These are phyloP conservation scores for Amaurobius ferox DNA, from an alignment of 2,888 invertebrate species.

Conservation along the genomic window DNA sequence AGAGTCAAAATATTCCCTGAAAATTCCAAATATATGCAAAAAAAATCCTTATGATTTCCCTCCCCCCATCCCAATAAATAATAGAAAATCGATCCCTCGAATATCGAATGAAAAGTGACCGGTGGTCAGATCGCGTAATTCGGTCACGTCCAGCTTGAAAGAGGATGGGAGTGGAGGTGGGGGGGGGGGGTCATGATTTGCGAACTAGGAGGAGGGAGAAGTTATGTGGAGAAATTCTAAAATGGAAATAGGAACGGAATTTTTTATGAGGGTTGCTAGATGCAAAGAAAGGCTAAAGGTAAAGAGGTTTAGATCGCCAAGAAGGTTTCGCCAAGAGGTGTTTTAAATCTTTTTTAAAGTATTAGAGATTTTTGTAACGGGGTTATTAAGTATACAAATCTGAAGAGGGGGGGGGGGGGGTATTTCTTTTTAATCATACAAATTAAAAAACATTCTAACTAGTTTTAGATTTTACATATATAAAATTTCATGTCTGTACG, in stretches of 20 bases:
- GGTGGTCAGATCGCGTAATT: slow-evolving; percentile 54
- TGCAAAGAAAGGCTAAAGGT: too few relatives aligned
- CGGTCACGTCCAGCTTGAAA: slow-evolving; percentile 41
- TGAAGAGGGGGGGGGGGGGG: too few relatives aligned
- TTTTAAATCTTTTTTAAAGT: too few relatives aligned
- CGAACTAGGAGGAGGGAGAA: slow-evolving; percentile 1
- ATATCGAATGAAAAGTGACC: slow-evolving; percentile 67
- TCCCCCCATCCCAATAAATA: slow-evolving; percentile 50
- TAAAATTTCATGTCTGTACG: too few relatives aligned
- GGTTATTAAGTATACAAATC: too few relatives aligned
- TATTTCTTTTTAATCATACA: too few relatives aligned
- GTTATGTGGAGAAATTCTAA: slow-evolving; percentile 41
- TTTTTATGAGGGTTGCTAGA: slow-evolving; percentile 31
- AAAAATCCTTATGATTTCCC: background rate
- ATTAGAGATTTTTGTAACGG: too few relatives aligned
- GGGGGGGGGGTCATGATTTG: background rate
- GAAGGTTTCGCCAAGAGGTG: background rate
- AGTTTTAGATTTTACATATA: too few relatives aligned
- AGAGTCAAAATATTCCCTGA: background rate
- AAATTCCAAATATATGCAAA: slow-evolving; percentile 11
- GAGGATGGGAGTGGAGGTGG: background rate
- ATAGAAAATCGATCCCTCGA: slow-evolving; percentile 62
- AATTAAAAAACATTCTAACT: too few relatives aligned
- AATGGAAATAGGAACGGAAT: slow-evolving; percentile 16
- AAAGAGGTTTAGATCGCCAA: background rate